Base-by-base conservation (phyloP, 1,140 invertebrate genomes). In the Nephila pilipes region DNA sequence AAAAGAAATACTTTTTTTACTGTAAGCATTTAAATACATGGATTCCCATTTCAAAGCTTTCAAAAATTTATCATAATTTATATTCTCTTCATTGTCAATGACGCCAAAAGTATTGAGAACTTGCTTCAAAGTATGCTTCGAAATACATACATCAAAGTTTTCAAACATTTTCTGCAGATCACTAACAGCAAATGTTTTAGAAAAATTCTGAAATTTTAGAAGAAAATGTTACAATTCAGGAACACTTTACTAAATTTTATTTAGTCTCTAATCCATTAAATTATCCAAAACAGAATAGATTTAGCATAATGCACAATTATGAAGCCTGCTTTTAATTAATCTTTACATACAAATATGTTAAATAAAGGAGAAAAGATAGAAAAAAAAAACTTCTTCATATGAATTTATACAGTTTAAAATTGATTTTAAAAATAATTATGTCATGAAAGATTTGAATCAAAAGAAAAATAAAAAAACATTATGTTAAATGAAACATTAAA, bases 131-230 rank as follows among this genome's bases (percentile, higher is more conserved):
- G 25, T 32, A 29, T 85, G 55, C 55, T 58, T 36, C 32, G 83
- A 57, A 36, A 85, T 18, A 29, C 29, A 60, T 14, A 85, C 55
- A 32, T 57, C 83, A 63, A 85, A 85, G 18, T 85, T 85, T 29
- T 58, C 29, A 57, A 54, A 85, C 55, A 85, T 85, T 60, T 85
- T 85, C 57, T 85, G 83, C 14, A 85, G 22, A 38, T 85, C 83
- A 58, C 0, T 57, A 14, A 85, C 14, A 57, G 83, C 60, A 16
- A 85, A 57, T 36, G 20, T 85, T 12, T 58, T 58, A 36, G 54
- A 32, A 22, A 46, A 46, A 85, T 85, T 85, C 83, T 85, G 55
- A 60, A 85, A 85, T 38, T 60, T 29, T 29, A 58, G 18, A 10
- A 58, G 20, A 60, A 29, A 16, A 60, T 46, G 10, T 55, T 83